Base-by-base conservation (phyloP, 2,113 vertebrate species). In the Gobiocypris rarus region DNA sequence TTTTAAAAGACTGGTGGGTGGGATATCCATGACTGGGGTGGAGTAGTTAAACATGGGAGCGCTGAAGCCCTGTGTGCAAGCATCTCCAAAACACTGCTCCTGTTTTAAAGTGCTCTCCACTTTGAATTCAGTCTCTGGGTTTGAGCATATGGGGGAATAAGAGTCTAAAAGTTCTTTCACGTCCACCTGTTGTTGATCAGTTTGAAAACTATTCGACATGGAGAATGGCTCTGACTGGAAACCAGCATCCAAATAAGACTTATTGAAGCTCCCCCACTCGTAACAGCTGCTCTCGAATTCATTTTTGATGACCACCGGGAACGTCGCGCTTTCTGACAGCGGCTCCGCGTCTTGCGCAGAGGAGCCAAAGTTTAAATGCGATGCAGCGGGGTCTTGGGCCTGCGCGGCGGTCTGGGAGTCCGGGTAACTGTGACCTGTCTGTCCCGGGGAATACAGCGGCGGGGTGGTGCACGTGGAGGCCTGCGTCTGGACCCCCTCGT, bases 271-370 rank as follows among this genome's bases (percentile, higher is more conserved):
- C 5, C 97, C 96, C 97, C 97, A 99, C 79, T 96, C 96, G 10
- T 96, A 93, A 4, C 96, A 97, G 80, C 94, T 87, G 69, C 93
- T 95, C 67, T 97, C 96, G 67, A 97, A 97, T 80, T 96, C 94
- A 61, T 94, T 94, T 86, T 96, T 94, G 28, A 97, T 95, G 86
- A 96, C 93, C 1, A 96, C 90, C 0, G 97, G 95, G 4, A 97
- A 97, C 13, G 89, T 89, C 69, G 96, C 96, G 80, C 95, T 89
- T 85, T 97, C 97, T 2, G 94, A 92, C 84, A 94, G 93, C 74
- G 96, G 96, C 75, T 97, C 96, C 24, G 50, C 84, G 95, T 96
- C 89, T 93, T 94, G 80, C 90, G 96, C 78, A 89, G 92, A 85
- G 88, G 96, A 87, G 93, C 94, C 0, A 92, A 95, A 90, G 93